Base-by-base conservation (phyloP, 2,888 invertebrate species). In the Tetragonisca angustula region DNA sequence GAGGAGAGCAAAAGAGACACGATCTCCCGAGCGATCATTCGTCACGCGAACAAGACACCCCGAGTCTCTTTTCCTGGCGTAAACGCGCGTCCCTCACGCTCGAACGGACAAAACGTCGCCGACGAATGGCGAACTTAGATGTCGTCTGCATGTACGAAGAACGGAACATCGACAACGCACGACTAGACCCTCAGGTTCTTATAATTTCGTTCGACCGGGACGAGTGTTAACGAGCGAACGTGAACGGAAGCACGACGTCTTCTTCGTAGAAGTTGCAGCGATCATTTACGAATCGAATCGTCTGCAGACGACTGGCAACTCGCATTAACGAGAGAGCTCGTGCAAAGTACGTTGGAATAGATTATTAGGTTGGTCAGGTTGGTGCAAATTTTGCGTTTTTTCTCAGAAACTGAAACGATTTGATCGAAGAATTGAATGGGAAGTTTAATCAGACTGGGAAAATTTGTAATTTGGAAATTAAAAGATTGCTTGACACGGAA, bases 171-270 rank as follows among this genome's bases (percentile, higher is more conserved):
- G 6, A 43, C 32, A 43, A 43, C 50, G 50, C 49, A 56, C 32
- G 70, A n/a, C 21, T 27, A 24, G 27, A 11, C 49, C 21, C 21
- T 3, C 32, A 3, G 52, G 32, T 32, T 27, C 27, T 32, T 21
- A 17, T 4, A 19, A 27, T 61, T 61, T 1, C 61, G 27, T 27
- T 19, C 61, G 21, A 24, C 13, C 5, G 13, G 50, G 52, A 17
- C 36, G 43, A 17, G 65, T 79, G 74, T 64, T 64, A 79, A 81
- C 62, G 64, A 79, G 17, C 50, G 27, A 43, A 19, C 65, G 9
- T 4, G 32, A 32, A 49, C 19, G 24, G 43, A 68, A 67, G 67
- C 13, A 27, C 24, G 84, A 21, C 19, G 4, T 62, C 54, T 62
- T 67, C 70, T 65, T 64, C 49, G 32, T 49, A 24, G 24, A 74